Evolutionary conservation across 2,113 vertebrate genomes (phyloP).

Genomic region (Sula dactylatra): DNA sequence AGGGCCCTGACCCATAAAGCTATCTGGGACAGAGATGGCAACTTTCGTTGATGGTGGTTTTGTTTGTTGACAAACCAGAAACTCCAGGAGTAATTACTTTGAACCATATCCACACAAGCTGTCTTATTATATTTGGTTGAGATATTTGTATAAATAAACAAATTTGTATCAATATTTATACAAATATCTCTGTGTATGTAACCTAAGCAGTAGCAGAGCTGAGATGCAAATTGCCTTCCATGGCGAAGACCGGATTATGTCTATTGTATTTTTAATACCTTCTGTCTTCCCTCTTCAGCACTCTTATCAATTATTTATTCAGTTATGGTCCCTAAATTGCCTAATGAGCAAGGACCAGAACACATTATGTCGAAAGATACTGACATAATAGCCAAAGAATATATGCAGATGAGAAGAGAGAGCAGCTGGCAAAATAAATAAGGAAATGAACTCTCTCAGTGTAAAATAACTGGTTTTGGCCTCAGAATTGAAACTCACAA

Average conservation of each 20-base stretch:
- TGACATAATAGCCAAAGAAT: not conserved
- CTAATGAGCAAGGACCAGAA: not conserved
- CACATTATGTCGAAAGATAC: not conserved
- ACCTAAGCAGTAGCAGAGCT: not conserved
- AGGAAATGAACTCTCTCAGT: not conserved
- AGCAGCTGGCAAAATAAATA: not conserved
- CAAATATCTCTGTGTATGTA: not conserved
- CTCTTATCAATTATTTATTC: not conserved
- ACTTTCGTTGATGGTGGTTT: not conserved
- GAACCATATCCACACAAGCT: not conserved
- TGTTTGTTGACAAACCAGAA: not conserved
- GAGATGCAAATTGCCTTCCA: not conserved
- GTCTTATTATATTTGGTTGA: not conserved
- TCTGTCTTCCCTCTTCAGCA: not conserved
- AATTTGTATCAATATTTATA: not conserved
- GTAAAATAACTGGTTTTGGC: not conserved
- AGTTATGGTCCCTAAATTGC: not conserved
- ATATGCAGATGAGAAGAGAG: not conserved
- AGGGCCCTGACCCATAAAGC: not conserved
- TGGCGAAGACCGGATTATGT: not conserved
- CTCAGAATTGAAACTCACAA: not conserved
- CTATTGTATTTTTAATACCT: not conserved
- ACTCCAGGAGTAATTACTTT: not conserved
- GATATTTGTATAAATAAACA: not conserved
- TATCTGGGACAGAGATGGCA: not conserved